These are phyloP conservation scores for Epizoanthus illoricatus DNA, from an alignment of 92 coral and sea anemone genomes.

Conservation along the genomic window DNA sequence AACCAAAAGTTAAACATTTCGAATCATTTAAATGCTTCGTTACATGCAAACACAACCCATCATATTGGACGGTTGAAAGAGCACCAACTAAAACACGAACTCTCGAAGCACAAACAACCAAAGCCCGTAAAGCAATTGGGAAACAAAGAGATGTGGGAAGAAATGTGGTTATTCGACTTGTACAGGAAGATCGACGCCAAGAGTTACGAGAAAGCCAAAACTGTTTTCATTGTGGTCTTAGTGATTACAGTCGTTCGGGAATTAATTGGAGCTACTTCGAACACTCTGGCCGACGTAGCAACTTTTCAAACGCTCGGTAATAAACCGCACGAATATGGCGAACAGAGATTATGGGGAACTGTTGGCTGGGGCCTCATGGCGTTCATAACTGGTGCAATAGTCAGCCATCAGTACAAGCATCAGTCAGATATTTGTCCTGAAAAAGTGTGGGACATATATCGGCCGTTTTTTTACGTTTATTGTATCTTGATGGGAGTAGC, in stretches of 20 bases:
- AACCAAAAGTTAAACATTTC: conserved; percentile 69
- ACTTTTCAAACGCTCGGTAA: conserved; percentile 84
- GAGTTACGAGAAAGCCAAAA: conserved; percentile 68
- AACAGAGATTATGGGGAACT: conserved; percentile 85
- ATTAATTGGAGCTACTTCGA: conserved; percentile 85
- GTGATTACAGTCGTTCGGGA: conserved; percentile 77
- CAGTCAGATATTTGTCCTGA: conserved; percentile 88
- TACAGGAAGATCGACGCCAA: conserved; percentile 69
- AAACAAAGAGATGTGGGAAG: conserved; percentile 71
- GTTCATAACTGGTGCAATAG: conserved; percentile 83
- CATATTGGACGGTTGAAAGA: conserved; percentile 18
- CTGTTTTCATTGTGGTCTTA: conserved; percentile 68
- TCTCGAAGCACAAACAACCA: conserved; percentile 36
- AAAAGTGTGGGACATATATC: conserved; percentile 79
- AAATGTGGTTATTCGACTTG: conserved; percentile 86
- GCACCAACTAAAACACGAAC: conserved; percentile 44
- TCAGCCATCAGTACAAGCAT: conserved; percentile 70
- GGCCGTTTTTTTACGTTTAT: conserved; percentile 91
- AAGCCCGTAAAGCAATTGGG: conserved; percentile 44
- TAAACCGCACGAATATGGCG: conserved; percentile 82
- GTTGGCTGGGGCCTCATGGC: conserved; percentile 90
- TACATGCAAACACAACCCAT: conserved; percentile 13
- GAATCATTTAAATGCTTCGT: conserved; percentile 42
- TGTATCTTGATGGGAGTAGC: conserved; percentile 80
- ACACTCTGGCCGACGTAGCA: conserved; percentile 88